Evolutionary conservation across 2,888 invertebrate genomes (phyloP), one percentile per base, ranked within the genome.

Genomic region (Epinotia ramella): DNA sequence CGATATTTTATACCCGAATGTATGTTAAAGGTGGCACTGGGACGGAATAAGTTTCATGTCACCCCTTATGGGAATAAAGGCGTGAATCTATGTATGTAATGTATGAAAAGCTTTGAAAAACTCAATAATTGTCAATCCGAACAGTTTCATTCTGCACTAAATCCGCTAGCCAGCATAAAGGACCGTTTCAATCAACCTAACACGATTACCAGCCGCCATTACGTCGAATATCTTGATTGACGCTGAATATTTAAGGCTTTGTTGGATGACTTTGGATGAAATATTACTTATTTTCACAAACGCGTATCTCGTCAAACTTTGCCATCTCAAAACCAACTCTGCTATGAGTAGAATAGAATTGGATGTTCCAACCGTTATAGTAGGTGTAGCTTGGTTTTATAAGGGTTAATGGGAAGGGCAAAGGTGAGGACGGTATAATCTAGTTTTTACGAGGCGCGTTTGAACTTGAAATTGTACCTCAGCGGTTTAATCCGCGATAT

Each of bases 201-300:
- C 73, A 60, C 70, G 56, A 78, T 77, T 75, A 77, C 73, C n/a
- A 67, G n/a, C 57, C 76, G 70, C 63, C 70, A 79, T 77, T 73
- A 77, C 64, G 68, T 73, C 73, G 73, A 74, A 69, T 73, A 65
- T 63, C 73, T 73, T 77, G 79, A 78, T 79, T 78, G 78, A 75
- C 71, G 59, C 66, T 75, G 73, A 76, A 78, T 74, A 67, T 72
- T 74, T 65, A 49, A 70, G n/a, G 59, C 70, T 70, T 70, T 75
- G 59, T 65, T 49, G 60, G 53, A 73, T 67, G 40, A 66, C 53
- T 65, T 65, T 49, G 60, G 53, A 73, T 67, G 40, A 60, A 73
- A 59, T 64, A 67, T n/a, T 12, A n/a, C 66, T 67, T 33, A 46
- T 46, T 16, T n/a, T 33, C 9, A 49, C 53, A 33, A 67, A 33